These are phyloP conservation scores for Kuschelorhynchus macadamiae DNA, from an alignment of 2,888 invertebrate genomes.

Conservation along the genomic window DNA sequence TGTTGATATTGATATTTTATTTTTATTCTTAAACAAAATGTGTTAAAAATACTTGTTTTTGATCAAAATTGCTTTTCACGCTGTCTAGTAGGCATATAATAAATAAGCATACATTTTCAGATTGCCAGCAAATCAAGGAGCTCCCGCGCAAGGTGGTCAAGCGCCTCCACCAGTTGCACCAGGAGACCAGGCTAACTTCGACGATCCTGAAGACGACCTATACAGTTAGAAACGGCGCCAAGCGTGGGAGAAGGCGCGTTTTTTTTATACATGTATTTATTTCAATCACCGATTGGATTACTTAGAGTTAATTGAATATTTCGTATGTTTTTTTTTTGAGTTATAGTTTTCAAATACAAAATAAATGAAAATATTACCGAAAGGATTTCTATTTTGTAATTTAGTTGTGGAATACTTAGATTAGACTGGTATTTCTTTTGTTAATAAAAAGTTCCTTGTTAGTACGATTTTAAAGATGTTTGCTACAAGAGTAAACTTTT, in stretches of 20 bases:
- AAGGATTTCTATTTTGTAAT: too few relatives aligned
- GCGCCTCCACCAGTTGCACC: constrained; percentile 64
- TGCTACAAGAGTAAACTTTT: too few relatives aligned
- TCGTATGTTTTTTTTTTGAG: constrained; percentile 21
- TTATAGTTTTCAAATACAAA: constrained; percentile 38
- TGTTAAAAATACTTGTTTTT: too few relatives aligned
- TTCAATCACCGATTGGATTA: constrained; percentile 47
- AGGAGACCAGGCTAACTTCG: constrained; percentile 77
- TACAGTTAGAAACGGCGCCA: constrained; percentile 83
- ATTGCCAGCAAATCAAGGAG: constrained; percentile 75
- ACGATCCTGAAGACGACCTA: constrained; percentile 96
- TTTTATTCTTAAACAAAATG: too few relatives aligned
- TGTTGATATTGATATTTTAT: too few relatives aligned
- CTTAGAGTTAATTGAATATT: constrained; percentile 39
- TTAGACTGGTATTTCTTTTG: too few relatives aligned
- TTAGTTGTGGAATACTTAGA: too few relatives aligned
- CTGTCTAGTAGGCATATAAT: too few relatives aligned
- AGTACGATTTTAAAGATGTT: too few relatives aligned
- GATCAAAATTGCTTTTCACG: too few relatives aligned
- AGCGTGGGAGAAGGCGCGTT: constrained; percentile 9
- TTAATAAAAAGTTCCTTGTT: too few relatives aligned
- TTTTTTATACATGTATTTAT: constrained; percentile 49
- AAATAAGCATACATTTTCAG: too few relatives aligned
- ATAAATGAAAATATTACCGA: constrained; percentile 17
- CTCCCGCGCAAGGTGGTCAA: constrained; percentile 69